phyloP scores from a whole-genome alignment of 2,888 invertebrate genomes.

The Eurytoma adleriae region DNA sequence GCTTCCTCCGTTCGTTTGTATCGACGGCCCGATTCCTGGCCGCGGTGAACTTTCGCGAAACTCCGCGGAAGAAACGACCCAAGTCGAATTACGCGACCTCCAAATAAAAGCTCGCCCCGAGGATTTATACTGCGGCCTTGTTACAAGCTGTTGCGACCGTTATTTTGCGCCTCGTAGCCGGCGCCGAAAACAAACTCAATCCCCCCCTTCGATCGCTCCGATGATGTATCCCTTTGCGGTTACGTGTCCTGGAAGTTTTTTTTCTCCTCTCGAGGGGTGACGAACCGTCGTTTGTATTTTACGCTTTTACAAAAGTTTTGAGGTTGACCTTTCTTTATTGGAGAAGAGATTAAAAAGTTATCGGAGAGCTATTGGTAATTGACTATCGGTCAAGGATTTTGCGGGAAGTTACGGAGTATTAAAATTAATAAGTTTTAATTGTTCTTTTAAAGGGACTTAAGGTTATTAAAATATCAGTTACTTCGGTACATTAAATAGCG shows the following conservation, averaged over 20 bases:
- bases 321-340: no score
- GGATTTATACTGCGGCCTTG: conserved; percentile 31
- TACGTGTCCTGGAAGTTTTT: not conserved
- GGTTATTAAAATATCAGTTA: no score
- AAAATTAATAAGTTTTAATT: no score
- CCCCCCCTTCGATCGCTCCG: not conserved
- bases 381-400: no score
- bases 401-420: no score
- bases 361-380: no score
- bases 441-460: no score
- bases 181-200: not conserved
- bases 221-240: not conserved
- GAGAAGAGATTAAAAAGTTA: no score
- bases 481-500: no score
- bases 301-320: no score
- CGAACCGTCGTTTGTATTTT: not conserved
- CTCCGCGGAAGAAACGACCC: conserved; percentile 37
- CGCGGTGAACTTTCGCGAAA: no score
- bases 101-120: conserved; percentile 39
- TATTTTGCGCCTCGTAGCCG: not conserved
- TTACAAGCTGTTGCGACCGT: conserved; percentile 36
- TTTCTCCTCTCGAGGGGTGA: not conserved
- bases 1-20: conserved; percentile 35
- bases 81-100: conserved; percentile 46
- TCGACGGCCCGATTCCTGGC: conserved; percentile 20